phyloP scores from a whole-genome alignment of 1,140 invertebrate genomes.

The Tyrophagus putrescentiae region DNA sequence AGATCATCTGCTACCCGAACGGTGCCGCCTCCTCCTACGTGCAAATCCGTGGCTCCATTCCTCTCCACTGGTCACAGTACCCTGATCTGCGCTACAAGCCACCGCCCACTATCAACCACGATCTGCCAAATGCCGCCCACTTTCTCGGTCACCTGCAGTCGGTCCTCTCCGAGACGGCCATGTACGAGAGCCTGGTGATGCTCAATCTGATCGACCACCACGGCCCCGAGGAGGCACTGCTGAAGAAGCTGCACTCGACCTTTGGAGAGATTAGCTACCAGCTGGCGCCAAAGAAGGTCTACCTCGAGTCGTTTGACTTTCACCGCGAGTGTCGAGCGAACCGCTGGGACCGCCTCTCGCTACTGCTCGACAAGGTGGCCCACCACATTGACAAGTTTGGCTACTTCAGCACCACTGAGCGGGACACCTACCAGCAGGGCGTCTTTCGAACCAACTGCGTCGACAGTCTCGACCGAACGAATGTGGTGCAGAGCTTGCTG shows the following conservation, averaged over 20 bases:
- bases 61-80: conserved; percentile 81
- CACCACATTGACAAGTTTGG: conserved; percentile 71
- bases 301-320: conserved; percentile 91
- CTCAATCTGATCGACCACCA: conserved; percentile 84
- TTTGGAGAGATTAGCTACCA: conserved; percentile 16
- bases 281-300: conserved; percentile 24
- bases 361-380: conserved; percentile 68
- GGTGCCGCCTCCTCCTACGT: conserved; percentile 67
- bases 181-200: conserved; percentile 76
- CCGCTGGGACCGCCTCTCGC: conserved; percentile 76
- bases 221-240: conserved; percentile 64
- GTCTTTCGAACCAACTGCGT: conserved; percentile 97
- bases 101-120: conserved; percentile 48
- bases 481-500: conserved; percentile 93
- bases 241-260: conserved; percentile 57
- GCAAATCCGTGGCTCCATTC: conserved; percentile 88
- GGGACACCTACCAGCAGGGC: conserved; percentile 56
- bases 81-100: conserved; percentile 91
- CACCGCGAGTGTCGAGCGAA: conserved; percentile 92
- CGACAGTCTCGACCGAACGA: conserved; percentile 95
- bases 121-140: conserved; percentile 53
- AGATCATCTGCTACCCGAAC: conserved; percentile 45
- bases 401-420: conserved; percentile 64
- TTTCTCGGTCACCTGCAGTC: conserved; percentile 66
- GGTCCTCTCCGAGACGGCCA: conserved; percentile 54